A percentile compares a stretch with the other conserved stretches of the same genome.
phyloP scores from a whole-genome alignment of 2,888 invertebrate genomes.

The Byasa hedistus region DNA sequence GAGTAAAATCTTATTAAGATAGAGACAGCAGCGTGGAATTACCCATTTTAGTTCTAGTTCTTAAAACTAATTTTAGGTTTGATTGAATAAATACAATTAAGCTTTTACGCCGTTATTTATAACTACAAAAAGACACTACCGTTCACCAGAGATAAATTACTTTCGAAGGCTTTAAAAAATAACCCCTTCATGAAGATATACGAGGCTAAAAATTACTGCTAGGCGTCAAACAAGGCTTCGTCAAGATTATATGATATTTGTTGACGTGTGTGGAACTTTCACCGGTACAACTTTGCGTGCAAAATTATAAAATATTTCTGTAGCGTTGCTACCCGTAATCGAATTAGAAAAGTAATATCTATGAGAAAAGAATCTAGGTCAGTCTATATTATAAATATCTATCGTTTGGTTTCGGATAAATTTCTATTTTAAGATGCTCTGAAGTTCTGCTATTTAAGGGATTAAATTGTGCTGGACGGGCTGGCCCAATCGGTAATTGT shows the following conservation, averaged over 20 bases:
- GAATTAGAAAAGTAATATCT: constrained; percentile 23
- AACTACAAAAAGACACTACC: neutral
- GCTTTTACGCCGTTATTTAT: neutral
- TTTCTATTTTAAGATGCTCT: constrained; percentile 23
- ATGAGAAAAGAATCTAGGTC: constrained; percentile 25
- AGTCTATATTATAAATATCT: constrained; percentile 19
- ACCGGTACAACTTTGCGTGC: constrained; percentile 12
- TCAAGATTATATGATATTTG: neutral
- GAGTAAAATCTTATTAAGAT: neutral
- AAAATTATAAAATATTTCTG: constrained; percentile 11
- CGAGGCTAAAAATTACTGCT: neutral
- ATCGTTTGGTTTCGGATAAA: constrained; percentile 16
- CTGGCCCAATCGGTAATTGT: neutral
- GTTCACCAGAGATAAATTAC: too few species aligned
- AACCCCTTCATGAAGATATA: neutral
- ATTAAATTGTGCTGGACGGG: neutral
- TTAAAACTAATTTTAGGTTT: neutral
- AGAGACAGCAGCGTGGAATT: too few species aligned
- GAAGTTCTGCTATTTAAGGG: neutral
- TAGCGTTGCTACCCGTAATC: constrained; percentile 13
- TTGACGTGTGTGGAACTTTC: constrained; percentile 4
- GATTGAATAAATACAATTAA: neutral
- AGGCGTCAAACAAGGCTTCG: neutral
- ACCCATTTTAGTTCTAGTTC: neutral
- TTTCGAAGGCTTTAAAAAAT: neutral